These are phyloP conservation scores for Pachliopta kotzebuea DNA, from an alignment of 2,888 invertebrate species.

Conservation along the genomic window DNA sequence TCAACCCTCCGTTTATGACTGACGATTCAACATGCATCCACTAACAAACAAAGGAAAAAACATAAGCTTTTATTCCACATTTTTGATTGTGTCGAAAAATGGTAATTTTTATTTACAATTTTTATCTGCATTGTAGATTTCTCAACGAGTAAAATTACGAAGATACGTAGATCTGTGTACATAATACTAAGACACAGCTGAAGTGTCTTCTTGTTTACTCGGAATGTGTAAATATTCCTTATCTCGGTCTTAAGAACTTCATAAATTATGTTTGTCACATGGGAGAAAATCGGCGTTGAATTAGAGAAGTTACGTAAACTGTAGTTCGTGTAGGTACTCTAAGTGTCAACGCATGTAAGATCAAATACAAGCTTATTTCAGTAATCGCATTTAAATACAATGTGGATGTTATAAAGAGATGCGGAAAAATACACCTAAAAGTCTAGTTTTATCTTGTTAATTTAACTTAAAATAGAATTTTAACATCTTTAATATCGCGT, in stretches of 20 bases:
- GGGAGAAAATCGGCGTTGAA: slow-evolving; percentile 59
- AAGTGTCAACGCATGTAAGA: slow-evolving; percentile 1
- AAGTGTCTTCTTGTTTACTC: slow-evolving; percentile 68
- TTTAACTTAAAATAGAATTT: too few species aligned
- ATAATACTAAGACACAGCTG: slow-evolving; percentile 71
- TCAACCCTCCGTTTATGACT: slow-evolving; percentile 22
- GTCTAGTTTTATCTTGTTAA: too few species aligned
- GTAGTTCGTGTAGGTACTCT: slow-evolving; percentile 10
- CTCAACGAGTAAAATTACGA: slow-evolving; percentile 71
- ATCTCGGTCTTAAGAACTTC: slow-evolving; percentile 78
- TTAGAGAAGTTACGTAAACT: slow-evolving; percentile 47
- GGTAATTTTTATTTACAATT: slow-evolving; percentile 60
- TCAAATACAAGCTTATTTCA: slow-evolving; percentile 23
- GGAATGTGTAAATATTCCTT: slow-evolving; percentile 75
- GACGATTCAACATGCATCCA: slow-evolving; percentile 21
- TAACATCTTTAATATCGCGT: too few species aligned
- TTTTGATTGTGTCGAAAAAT: slow-evolving; percentile 45
- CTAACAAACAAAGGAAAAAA: slow-evolving; percentile 44
- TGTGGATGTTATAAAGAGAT: not conserved
- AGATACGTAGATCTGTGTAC: slow-evolving; percentile 73
- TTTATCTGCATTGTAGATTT: slow-evolving; percentile 69
- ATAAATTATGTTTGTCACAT: slow-evolving; percentile 80
- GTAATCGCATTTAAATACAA: slow-evolving; percentile 8
- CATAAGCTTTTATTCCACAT: slow-evolving; percentile 42
- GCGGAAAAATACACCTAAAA: not conserved